Conservation (phyloP, 37 sponge, comb jelly and placozoan genomes). For the Oopsacas minuta region DNA sequence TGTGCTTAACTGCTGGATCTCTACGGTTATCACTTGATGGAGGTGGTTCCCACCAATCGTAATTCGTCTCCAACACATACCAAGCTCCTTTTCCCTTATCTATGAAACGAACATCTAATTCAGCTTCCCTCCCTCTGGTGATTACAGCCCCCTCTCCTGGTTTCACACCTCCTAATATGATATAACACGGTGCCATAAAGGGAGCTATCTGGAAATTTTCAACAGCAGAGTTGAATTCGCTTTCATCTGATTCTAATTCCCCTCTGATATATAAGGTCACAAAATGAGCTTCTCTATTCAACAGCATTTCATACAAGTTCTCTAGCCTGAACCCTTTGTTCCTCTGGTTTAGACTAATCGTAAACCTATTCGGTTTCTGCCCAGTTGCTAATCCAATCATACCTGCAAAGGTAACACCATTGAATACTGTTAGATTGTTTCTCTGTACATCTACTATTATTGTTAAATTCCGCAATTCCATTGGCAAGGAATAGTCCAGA, state of each 20-base stretch:
- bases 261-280: constrained; percentile 34
- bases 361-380: constrained; percentile 47
- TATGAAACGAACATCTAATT: constrained; percentile 44
- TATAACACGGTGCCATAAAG: constrained; percentile 71
- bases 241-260: constrained; percentile 18
- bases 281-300: constrained; percentile 23
- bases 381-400: constrained; percentile 69
- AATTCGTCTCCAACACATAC: constrained; percentile 88
- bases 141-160: constrained; percentile 73
- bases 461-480: constrained; percentile 45
- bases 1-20: constrained; percentile 57
- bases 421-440: constrained; percentile 40
- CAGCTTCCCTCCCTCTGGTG: constrained; percentile 48
- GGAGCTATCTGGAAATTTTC: constrained; percentile 28
- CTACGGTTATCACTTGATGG: constrained; percentile 68
- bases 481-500: constrained; percentile 57
- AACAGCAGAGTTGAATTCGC: constrained; percentile 38
- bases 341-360: constrained; percentile 71
- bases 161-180: constrained; percentile 56
- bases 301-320: constrained; percentile 36
- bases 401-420: constrained; percentile 64
- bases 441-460: constrained; percentile 52
- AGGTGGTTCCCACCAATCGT: constrained; percentile 81
- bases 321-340: constrained; percentile 27
- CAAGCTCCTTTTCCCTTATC: constrained; percentile 37